These are phyloP conservation scores for Chironomus tentans DNA, from an alignment of 2,888 invertebrate genomes.

Conservation along the genomic window DNA sequence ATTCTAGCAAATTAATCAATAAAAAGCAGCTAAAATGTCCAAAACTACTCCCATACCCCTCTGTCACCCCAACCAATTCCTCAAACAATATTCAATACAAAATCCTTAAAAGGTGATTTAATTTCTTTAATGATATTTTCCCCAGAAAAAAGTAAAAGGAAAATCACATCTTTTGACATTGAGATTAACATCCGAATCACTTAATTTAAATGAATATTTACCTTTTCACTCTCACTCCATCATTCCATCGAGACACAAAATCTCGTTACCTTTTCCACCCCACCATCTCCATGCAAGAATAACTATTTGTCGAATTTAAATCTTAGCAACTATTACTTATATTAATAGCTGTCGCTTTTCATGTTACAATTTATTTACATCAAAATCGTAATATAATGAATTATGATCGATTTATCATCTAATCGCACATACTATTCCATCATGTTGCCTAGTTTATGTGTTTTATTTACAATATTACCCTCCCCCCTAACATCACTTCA, in stretches of 20 bases:
- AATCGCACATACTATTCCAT: not conserved
- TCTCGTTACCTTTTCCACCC: not conserved
- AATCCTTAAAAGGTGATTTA: slow-evolving; percentile 14
- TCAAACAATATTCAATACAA: not conserved
- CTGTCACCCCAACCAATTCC: not conserved
- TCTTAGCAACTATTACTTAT: not conserved
- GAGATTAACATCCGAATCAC: slow-evolving; percentile 23
- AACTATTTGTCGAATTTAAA: too few species aligned
- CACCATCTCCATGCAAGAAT: not conserved
- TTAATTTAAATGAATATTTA: slow-evolving; percentile 16
- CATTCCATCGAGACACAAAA: not conserved
- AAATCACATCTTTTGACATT: slow-evolving; percentile 15
- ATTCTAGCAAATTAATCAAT: too few species aligned
- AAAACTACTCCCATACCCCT: not conserved
- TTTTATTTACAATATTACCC: not conserved
- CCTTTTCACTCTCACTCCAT: not conserved
- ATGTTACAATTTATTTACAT: slow-evolving; percentile 19
- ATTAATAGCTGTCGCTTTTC: not conserved
- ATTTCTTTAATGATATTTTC: slow-evolving; percentile 15
- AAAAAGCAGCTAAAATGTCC: too few species aligned
- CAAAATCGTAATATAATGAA: slow-evolving; percentile 12
- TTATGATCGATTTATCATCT: slow-evolving; percentile 25
- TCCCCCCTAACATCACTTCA: not conserved
- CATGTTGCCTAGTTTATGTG: not conserved
- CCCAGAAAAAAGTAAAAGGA: not conserved